These are phyloP conservation scores for Tiliacea aurago DNA, from an alignment of 2,888 invertebrate genomes.

Conservation along the genomic window DNA sequence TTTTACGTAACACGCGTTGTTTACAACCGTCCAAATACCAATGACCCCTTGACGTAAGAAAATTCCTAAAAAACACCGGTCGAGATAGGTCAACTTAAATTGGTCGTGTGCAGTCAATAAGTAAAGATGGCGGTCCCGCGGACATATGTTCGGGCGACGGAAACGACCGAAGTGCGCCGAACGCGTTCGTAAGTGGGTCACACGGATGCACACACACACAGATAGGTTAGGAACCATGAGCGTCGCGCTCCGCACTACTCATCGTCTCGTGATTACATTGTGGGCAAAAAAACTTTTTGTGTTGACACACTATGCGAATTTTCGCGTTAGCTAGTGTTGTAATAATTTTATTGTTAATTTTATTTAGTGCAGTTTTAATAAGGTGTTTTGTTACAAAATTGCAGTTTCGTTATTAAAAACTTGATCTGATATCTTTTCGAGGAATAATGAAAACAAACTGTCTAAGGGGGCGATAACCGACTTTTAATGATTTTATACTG, in stretches of 20 bases:
- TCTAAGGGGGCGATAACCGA: no score
- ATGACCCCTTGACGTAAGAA: constrained; percentile 48
- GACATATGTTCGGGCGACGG: constrained; percentile 85
- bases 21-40: constrained; percentile 53
- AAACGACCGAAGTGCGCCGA: constrained; percentile 84
- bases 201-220: constrained; percentile 84
- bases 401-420: constrained; percentile 21
- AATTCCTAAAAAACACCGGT: constrained; percentile 39
- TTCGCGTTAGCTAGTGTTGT: constrained; percentile 66
- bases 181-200: constrained; percentile 89
- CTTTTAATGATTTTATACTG: no score
- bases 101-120: constrained; percentile 73
- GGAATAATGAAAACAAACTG: not conserved
- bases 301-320: constrained; percentile 81
- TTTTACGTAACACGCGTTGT: constrained; percentile 75
- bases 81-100: constrained; percentile 74
- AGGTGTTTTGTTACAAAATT: constrained; percentile 22
- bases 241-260: constrained; percentile 69
- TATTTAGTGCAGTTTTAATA: constrained; percentile 23
- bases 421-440: not conserved
- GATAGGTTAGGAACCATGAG: constrained; percentile 68
- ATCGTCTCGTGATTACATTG: constrained; percentile 77
- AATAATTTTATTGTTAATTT: constrained; percentile 59
- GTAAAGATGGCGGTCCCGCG: constrained; percentile 80
- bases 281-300: constrained; percentile 77